Evolutionary conservation across 1,140 invertebrate species (phyloP), one percentile per base, ranked within the genome.

Genomic region (Drosophila bifasciata): DNA sequence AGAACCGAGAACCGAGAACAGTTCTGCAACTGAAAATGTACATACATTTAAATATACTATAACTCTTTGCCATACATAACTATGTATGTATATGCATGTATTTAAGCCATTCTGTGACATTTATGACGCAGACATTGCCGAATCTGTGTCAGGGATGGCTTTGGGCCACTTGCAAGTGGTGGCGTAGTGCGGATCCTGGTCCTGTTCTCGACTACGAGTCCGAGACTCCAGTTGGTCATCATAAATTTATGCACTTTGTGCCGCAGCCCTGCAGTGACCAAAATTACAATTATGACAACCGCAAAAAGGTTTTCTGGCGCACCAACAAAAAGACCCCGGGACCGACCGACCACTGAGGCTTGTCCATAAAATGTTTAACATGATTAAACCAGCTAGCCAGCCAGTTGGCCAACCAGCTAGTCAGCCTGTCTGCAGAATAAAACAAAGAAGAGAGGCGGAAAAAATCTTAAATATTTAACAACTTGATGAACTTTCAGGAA

Each of bases 281-380:
- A 86, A 86, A 86, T 86, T 86, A 86, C 81, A 86, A 86, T 86
- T 86, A 86, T 88, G 83, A 86, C 83, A 88, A 88, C 81, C 81
- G 78, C 83, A 86, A 86, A 86, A 86, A 88, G 81, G 81, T 88
- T 86, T 85, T 88, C 64, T 88, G 81, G 73, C 75, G 81, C 74
- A 88, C 81, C 81, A 78, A 81, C 83, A 80, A 81, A 86, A 85
- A 77, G 46, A 56, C 16, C 43, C 13, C 7, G 40, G 21, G 40
- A 55, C 55, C 43, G 62, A 5, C 23, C 23, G 32, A 36, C 52
- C 50, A 32, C 45, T 25, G 53, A 48, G 55, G 41, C 55, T 72
- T 56, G 81, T 85, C 66, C 68, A 85, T 85, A 85, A 85, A 85
- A 85, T 85, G 81, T 74, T 85, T 86, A 86, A 86, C 81, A 81